Evolutionary conservation across 2,888 invertebrate species (phyloP), one percentile per base, ranked within the genome.

Genomic region (Ornithoptera priamus): DNA sequence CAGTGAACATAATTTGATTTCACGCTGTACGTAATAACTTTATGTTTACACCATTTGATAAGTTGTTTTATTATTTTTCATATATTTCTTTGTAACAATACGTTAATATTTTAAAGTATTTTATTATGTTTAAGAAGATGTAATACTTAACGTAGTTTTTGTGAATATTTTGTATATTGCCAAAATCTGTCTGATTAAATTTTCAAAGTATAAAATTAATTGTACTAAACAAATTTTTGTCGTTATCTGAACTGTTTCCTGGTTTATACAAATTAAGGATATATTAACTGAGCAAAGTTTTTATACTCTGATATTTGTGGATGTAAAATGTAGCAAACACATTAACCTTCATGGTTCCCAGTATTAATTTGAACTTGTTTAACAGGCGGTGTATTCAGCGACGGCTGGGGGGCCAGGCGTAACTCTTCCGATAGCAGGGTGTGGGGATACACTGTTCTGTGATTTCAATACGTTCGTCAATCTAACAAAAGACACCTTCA

Each of bases 341-440:
- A 10, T n/a, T n/a, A 53, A 53, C 53, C 53, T 53, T 58, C 57
- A 22, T 22, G 12, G 57, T 22, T 22, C 20, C 20, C 22, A 10
- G 57, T 12, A 22, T 15, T 53, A 12, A 59, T 59, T 57, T 66
- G 42, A 63, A 62, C 56, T 69, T 74, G 73, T 74, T 75, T 76
- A 78, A 20, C 83, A 94, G 94, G 85, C 93, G 61, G 83, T 90
- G n/a, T 93, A 93, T 74, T 78, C 90, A 18, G 77, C 80, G n/a
- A 85, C 87, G 39, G 89, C 92, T 0, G 90, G 90, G 1, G 82
- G 86, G 0, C 84, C 84, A 7, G 85, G 83, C 0, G 75, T 81
- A 59, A 73, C 85, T 0, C 80, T 94, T 42, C 81, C 82, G 0
- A 83, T 94, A 56, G 84, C 86, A 0, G 92, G 91, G 2, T 94